Base-by-base conservation (phyloP, 2,113 vertebrate genomes). In the Melanotaenia duboulayi region DNA sequence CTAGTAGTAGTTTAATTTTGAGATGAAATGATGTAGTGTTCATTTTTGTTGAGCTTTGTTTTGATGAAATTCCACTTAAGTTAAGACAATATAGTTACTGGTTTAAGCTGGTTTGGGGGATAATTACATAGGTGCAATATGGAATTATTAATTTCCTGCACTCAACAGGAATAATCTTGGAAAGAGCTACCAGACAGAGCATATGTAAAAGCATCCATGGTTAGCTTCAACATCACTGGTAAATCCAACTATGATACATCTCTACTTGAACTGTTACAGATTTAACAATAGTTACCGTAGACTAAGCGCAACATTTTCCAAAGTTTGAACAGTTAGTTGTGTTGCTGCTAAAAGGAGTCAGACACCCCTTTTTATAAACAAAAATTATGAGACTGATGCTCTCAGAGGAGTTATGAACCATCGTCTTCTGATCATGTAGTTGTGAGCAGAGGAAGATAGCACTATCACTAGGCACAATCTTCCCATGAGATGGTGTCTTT, bases 401-500 rank as follows among this genome's bases (percentile, higher is more conserved):
- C 57, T 77, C 74, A 71, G 55, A 76, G 57, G 81, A 68, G 39
- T 28, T 32, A 22, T 70, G 22, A 51, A 73, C 61, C 61, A 59
- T 62, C 77, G 72, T 76, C 73, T 57, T 80, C 71, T 85, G 74
- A 84, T 78, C 22, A 13, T 73, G 56, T 9, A 19, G 65, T 37
- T 74, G 60, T 65, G 69, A 74, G 59, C 4, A 11, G 20, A 67
- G 48, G 24, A 9, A 80, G 78, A 87, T 81, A 78, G 80, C 73
- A 57, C 68, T 76, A 82, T 86, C 78, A 44, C 61, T 63, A 48
- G 20, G 56, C 78, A n/a, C 57, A 67, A 84, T 88, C 84, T 68
- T 86, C 81, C 87, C 76, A 69, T 66, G 80, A 59, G 62, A 69
- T 56, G 2, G 4, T 49, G 67, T 78, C 76, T 83, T 88, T 81